Conservation (phyloP, 2,113 vertebrate species). For the Myrmophylax atrothorax region DNA sequence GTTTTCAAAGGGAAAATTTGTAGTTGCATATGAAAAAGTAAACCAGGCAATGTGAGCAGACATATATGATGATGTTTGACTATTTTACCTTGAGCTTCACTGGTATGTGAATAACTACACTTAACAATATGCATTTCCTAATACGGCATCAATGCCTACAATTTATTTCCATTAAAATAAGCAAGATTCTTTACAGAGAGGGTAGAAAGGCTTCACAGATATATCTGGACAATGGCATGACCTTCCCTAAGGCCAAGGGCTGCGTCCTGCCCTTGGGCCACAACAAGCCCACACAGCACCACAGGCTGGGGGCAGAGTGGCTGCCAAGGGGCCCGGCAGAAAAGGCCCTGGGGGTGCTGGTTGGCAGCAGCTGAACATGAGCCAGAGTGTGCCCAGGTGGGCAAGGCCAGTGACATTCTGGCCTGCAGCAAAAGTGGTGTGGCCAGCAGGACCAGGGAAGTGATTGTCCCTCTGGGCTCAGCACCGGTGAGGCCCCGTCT, state of each 20-base stretch:
- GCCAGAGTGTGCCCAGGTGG: neutral
- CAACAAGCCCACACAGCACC: too few relatives aligned
- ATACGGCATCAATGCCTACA: neutral
- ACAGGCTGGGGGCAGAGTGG: neutral
- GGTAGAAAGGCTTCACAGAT: neutral
- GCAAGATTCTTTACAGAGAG: neutral
- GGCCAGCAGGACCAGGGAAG: neutral
- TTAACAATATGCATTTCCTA: neutral
- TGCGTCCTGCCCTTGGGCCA: neutral
- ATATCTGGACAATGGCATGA: neutral
- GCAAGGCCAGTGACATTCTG: neutral
- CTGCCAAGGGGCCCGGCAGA: too few relatives aligned
- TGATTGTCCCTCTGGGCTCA: accelerated
- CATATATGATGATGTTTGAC: neutral
- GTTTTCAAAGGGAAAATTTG: neutral
- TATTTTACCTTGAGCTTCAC: neutral
- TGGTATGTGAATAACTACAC: neutral
- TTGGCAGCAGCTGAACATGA: accelerated
- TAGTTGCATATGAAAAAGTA: neutral
- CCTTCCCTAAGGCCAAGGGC: neutral
- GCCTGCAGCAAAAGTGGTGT: accelerated
- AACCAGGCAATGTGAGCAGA: neutral
- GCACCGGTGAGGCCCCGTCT: neutral
- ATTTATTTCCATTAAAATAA: neutral
- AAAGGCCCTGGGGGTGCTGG: neutral